Conservation (phyloP, 2,888 invertebrate species). For the Lutraria lutraria region DNA sequence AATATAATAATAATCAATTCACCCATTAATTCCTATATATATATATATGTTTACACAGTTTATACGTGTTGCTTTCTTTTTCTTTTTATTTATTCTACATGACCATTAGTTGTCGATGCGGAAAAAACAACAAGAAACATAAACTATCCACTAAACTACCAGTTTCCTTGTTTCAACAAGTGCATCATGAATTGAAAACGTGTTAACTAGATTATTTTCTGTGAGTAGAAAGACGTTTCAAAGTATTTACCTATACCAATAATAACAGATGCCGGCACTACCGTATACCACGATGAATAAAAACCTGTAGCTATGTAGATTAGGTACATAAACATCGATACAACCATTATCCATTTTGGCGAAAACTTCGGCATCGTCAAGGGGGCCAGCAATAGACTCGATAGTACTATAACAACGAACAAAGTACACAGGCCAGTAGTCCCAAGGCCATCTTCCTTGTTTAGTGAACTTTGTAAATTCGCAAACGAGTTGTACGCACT, state of each 20-base stretch:
- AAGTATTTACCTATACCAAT: slow-evolving; percentile 32
- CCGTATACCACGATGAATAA: slow-evolving; percentile 38
- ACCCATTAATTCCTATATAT: too few species aligned
- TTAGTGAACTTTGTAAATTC: slow-evolving; percentile 37
- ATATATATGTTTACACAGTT: too few species aligned
- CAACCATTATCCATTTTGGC: slow-evolving; percentile 30
- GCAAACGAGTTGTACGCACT: slow-evolving; percentile 34
- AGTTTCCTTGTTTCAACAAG: too few species aligned
- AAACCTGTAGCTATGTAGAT: slow-evolving; percentile 31
- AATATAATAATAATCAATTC: too few species aligned
- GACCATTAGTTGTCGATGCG: too few species aligned
- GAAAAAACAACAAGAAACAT: too few species aligned
- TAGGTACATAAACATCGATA: slow-evolving; percentile 15
- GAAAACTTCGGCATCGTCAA: slow-evolving; percentile 4
- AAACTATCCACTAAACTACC: too few species aligned
- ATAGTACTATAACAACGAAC: slow-evolving; percentile 19
- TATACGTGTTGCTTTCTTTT: too few species aligned
- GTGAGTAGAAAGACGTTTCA: background rate
- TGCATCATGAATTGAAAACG: too few species aligned
- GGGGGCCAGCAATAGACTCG: slow-evolving; percentile 24
- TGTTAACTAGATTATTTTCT: too few species aligned
- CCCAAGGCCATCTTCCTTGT: slow-evolving; percentile 37
- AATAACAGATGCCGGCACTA: slow-evolving; percentile 33
- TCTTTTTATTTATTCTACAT: too few species aligned
- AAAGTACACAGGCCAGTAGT: slow-evolving; percentile 26